phyloP scores from a whole-genome alignment of 2,797 vertebrate species.

The Netta rufina region DNA sequence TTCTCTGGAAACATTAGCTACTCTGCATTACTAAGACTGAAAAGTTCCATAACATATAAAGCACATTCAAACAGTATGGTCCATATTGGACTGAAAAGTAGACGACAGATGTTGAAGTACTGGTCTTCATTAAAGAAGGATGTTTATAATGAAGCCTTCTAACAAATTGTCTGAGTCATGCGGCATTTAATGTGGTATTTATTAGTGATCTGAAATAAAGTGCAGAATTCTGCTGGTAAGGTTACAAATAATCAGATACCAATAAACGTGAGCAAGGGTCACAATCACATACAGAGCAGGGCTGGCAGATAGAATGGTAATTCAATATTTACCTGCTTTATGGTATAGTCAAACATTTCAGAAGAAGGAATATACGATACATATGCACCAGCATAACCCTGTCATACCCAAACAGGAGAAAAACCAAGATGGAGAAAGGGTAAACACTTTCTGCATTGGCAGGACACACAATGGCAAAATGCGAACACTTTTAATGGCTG shows the following conservation, averaged over 20 bases:
- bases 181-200: background rate
- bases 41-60: background rate
- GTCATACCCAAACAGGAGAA: too few relatives aligned
- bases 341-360: background rate
- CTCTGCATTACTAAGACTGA: background rate
- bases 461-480: background rate
- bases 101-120: background rate
- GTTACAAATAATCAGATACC: background rate
- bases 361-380: background rate
- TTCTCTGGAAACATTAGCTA: background rate
- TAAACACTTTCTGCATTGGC: background rate
- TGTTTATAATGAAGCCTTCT: background rate
- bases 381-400: background rate
- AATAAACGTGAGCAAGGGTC: background rate
- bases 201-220: background rate
- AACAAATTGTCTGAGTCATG: background rate
- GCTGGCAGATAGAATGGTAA: background rate
- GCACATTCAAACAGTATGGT: background rate
- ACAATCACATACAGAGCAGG: background rate
- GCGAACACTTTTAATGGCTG: background rate
- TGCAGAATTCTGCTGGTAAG: background rate
- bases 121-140: background rate
- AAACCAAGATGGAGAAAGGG: background rate
- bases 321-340: background rate
- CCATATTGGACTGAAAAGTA: background rate